These are phyloP conservation scores for Perccottus glenii DNA, from an alignment of 2,113 vertebrate genomes.

Conservation along the genomic window DNA sequence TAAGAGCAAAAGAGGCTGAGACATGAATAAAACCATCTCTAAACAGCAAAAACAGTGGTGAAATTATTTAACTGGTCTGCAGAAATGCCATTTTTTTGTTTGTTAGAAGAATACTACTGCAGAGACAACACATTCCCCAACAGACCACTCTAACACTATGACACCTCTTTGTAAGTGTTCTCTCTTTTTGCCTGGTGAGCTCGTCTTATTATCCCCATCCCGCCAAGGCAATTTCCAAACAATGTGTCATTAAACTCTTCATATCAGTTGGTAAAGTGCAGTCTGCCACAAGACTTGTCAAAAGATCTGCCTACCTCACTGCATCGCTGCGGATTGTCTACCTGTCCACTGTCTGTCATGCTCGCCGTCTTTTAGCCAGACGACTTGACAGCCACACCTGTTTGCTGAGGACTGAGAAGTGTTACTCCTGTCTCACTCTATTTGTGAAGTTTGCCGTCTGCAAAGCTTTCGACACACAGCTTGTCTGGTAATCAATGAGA, in stretches of 20 bases:
- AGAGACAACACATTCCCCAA: not conserved
- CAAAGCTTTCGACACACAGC: constrained; percentile 7
- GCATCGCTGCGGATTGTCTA: constrained; percentile 18
- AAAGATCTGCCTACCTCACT: not conserved
- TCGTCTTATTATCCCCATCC: constrained; percentile 42
- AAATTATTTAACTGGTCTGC: constrained; percentile 5
- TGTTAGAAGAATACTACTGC: constrained; percentile 11
- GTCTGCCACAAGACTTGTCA: constrained; percentile 19
- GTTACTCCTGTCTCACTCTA: constrained; percentile 46
- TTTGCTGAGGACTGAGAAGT: constrained; percentile 51
- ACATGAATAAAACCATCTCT: constrained; percentile 5
- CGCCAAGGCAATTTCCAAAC: constrained; percentile 44
- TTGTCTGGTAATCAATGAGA: constrained; percentile 66
- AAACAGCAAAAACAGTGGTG: constrained; percentile 8
- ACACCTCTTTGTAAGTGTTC: constrained; percentile 1
- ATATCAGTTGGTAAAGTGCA: constrained; percentile 14
- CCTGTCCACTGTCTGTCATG: constrained; percentile 48
- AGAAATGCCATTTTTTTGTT: constrained; percentile 10
- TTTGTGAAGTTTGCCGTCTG: constrained; percentile 43
- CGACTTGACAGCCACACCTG: constrained; percentile 65
- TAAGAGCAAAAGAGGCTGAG: not conserved
- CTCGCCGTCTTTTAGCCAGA: constrained; percentile 39
- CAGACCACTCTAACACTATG: constrained; percentile 5
- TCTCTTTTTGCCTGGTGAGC: constrained; percentile 29
- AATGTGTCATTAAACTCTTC: constrained; percentile 35